These are phyloP conservation scores for Chamaetylas fuelleborni DNA, from an alignment of 2,113 vertebrate genomes.

Conservation along the genomic window DNA sequence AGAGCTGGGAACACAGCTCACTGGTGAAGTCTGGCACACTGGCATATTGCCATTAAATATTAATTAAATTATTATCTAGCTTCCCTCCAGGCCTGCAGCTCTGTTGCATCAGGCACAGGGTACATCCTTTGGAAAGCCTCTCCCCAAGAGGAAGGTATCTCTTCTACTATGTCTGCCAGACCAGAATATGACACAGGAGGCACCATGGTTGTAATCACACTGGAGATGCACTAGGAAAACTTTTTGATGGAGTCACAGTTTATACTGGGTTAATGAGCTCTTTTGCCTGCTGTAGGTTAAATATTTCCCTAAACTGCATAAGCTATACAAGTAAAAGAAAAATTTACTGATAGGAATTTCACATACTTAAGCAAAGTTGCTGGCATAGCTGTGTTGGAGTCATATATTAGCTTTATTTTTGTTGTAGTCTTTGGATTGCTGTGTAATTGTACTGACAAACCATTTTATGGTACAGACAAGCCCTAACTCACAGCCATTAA, in stretches of 20 bases:
- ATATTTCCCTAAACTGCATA: background rate
- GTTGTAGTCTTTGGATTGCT: background rate
- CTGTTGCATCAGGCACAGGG: background rate
- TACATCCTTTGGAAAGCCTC: background rate
- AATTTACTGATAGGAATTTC: background rate
- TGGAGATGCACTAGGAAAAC: background rate
- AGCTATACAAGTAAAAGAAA: background rate
- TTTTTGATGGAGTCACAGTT: background rate
- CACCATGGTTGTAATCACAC: background rate
- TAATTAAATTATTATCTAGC: background rate
- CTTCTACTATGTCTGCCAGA: background rate
- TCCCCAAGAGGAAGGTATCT: background rate
- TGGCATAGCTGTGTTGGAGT: background rate
- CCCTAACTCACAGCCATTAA: background rate
- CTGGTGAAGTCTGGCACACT: background rate
- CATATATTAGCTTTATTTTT: background rate
- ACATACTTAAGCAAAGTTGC: background rate
- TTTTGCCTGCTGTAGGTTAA: background rate
- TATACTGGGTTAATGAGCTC: background rate
- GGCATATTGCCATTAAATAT: background rate
- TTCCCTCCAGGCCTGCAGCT: background rate
- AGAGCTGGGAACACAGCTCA: background rate
- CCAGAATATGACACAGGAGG: background rate
- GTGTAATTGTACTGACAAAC: conserved; percentile 7
- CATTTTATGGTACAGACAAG: background rate